These are phyloP conservation scores for Drosophila longiperda DNA, from an alignment of 2,888 invertebrate genomes.

Conservation along the genomic window DNA sequence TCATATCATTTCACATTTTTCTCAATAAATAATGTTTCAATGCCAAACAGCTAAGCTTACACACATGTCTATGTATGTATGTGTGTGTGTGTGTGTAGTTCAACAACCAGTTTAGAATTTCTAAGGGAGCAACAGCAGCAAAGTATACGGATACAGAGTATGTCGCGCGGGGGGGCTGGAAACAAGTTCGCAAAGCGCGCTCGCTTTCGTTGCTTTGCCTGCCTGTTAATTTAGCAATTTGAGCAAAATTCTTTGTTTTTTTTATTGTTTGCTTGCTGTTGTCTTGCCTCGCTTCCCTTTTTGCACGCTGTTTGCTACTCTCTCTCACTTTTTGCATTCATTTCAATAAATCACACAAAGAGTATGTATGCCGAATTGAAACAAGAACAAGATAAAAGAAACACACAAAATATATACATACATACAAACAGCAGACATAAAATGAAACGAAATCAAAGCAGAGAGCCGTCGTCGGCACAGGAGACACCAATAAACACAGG, in stretches of 20 bases:
- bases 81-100: slow-evolving; percentile 56
- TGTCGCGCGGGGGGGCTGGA: slow-evolving; percentile 30
- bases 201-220: slow-evolving; percentile 70
- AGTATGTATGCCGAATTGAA: slow-evolving; percentile 48
- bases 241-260: slow-evolving; percentile 58
- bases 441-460: slow-evolving; percentile 39
- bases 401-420: not conserved
- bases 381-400: slow-evolving; percentile 33
- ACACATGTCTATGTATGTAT: slow-evolving; percentile 1
- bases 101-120: slow-evolving; percentile 79
- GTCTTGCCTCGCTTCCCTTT: slow-evolving; percentile 30
- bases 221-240: slow-evolving; percentile 75
- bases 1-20: slow-evolving; percentile 44
- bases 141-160: slow-evolving; percentile 10
- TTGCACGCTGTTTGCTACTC: slow-evolving; percentile 20
- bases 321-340: slow-evolving; percentile 44
- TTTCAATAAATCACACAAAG: slow-evolving; percentile 67
- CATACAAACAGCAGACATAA: not conserved
- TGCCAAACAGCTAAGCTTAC: slow-evolving; percentile 41
- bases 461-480: slow-evolving; percentile 13
- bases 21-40: slow-evolving; percentile 48
- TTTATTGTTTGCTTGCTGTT: slow-evolving; percentile 16
- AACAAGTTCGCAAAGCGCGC: slow-evolving; percentile 69
- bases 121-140: slow-evolving; percentile 49
- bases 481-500: slow-evolving; percentile 15